Evolutionary conservation across 2,113 vertebrate species (phyloP).

Genomic region (Pica pica): DNA sequence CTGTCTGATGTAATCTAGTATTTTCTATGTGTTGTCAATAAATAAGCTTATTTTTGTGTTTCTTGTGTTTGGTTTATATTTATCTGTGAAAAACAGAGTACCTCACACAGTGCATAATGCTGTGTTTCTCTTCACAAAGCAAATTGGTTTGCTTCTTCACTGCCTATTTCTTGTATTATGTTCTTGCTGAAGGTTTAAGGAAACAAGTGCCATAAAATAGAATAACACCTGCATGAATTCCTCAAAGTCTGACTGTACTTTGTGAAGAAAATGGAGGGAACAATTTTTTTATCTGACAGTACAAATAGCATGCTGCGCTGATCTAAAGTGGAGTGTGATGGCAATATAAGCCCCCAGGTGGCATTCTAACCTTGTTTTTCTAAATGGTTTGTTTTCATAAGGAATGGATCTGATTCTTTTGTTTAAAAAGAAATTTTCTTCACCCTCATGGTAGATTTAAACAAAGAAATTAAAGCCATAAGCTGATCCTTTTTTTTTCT

Average conservation of each 20-base stretch:
- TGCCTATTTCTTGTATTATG: background rate
- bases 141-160: background rate
- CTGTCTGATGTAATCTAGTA: background rate
- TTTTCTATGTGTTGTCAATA: background rate
- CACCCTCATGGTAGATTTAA: conserved; percentile 6
- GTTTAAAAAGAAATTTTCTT: conserved; percentile 45
- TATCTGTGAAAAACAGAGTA: background rate
- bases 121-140: background rate
- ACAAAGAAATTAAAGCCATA: conserved; percentile 15
- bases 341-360: conserved; percentile 70
- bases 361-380: conserved; percentile 75
- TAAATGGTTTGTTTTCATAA: conserved; percentile 60
- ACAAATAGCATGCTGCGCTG: background rate
- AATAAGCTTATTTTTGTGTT: background rate
- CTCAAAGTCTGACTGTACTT: background rate
- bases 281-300: background rate
- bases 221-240: background rate
- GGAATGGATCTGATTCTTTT: conserved; percentile 35
- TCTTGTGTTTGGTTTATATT: background rate
- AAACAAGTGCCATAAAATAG: background rate
- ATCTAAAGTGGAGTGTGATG: conserved; percentile 56
- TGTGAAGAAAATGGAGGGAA: background rate
- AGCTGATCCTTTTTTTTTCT: background rate
- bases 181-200: background rate
- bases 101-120: background rate